Percentiles rank a stretch among this genome's conserved stretches.
phyloP scores from a whole-genome alignment of 2,113 vertebrate species.

The Heterotis niloticus region DNA sequence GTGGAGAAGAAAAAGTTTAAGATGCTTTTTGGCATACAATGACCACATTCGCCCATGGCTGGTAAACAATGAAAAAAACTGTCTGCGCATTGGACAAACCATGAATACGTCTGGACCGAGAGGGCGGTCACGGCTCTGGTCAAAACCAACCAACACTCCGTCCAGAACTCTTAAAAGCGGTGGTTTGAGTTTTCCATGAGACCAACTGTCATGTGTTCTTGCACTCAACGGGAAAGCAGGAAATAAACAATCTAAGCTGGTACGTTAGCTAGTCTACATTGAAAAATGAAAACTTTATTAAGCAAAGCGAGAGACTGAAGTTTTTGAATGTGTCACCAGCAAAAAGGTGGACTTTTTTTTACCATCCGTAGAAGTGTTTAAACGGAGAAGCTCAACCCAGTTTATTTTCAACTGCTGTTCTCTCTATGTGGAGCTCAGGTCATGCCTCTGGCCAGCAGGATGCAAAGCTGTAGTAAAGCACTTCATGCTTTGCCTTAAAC shows the following conservation, averaged over 20 bases:
- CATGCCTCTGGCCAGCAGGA: not conserved
- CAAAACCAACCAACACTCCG: not conserved
- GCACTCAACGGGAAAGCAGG: not conserved
- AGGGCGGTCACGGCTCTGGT: not conserved
- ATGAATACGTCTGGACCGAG: not conserved
- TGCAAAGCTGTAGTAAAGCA: not conserved
- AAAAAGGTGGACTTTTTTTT: too few relatives aligned
- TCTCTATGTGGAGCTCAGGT: not conserved
- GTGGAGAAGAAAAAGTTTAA: constrained; percentile 33
- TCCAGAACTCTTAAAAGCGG: not conserved
- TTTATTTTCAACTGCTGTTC: too few relatives aligned
- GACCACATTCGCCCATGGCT: not conserved
- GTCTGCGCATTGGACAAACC: not conserved
- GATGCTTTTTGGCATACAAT: constrained; percentile 17
- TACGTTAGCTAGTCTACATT: too few relatives aligned
- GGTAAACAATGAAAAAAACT: constrained; percentile 5
- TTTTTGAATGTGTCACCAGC: too few relatives aligned
- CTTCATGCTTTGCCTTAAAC: constrained; percentile 20
- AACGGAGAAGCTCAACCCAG: too few relatives aligned
- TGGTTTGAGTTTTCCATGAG: not conserved
- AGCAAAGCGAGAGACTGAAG: too few relatives aligned
- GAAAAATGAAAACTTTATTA: too few relatives aligned
- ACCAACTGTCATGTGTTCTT: not conserved
- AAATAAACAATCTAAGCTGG: not conserved
- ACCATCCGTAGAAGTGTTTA: too few relatives aligned